Conservation (phyloP, 2,797 vertebrate genomes). For the Chaunax sp. region DNA sequence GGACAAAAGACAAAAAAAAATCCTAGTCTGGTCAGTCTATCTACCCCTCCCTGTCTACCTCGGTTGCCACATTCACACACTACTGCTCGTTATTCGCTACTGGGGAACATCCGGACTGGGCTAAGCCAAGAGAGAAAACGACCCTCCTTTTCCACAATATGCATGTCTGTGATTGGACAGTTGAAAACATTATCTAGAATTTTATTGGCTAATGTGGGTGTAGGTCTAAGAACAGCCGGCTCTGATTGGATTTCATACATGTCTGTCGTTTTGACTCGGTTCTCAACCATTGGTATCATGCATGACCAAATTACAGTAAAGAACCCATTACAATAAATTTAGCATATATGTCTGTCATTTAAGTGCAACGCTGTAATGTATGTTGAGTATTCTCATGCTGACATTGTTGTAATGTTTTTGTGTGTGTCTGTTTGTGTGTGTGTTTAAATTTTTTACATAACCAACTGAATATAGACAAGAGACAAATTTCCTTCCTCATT, state of each 20-base stretch:
- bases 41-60: constrained; percentile 82
- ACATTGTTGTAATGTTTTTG: no score
- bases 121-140: constrained; percentile 53
- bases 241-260: constrained; percentile 53
- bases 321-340: neutral
- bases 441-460: no score
- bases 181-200: rapidly evolving
- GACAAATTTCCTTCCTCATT: no score
- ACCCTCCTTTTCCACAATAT: constrained; percentile 61
- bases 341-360: no score
- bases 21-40: constrained; percentile 59
- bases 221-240: neutral
- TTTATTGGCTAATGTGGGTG: constrained; percentile 55
- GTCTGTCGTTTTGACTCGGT: constrained; percentile 49
- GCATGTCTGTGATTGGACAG: constrained; percentile 59
- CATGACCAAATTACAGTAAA: neutral
- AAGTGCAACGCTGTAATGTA: no score
- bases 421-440: no score
- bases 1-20: constrained; percentile 33
- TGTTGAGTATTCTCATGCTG: no score
- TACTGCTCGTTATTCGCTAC: constrained; percentile 76
- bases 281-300: neutral
- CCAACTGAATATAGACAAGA: no score
- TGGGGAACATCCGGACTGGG: constrained; percentile 82
- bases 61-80: constrained; percentile 84